Conservation (phyloP, 1,140 invertebrate genomes). For the Anthonomus grandis region DNA sequence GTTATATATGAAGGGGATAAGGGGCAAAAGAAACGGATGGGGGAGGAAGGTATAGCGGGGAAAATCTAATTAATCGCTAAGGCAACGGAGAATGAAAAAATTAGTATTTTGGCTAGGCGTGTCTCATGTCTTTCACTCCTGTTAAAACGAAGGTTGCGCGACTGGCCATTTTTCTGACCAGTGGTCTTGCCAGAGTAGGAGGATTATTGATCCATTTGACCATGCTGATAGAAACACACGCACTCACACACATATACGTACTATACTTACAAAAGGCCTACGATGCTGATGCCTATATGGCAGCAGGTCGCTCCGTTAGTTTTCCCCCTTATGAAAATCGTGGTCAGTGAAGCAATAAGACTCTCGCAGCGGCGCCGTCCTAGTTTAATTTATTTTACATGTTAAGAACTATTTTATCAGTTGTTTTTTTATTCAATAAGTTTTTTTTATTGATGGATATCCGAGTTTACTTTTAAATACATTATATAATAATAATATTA, state of each 20-base stretch:
- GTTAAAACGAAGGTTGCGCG: slow-evolving; percentile 47
- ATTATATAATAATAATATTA: no score
- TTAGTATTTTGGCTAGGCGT: slow-evolving; percentile 41
- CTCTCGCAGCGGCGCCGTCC: no score
- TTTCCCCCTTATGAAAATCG: slow-evolving; percentile 15
- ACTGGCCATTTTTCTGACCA: slow-evolving; percentile 46
- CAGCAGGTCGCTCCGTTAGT: slow-evolving; percentile 9
- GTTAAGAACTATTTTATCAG: no score
- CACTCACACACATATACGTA: slow-evolving; percentile 37
- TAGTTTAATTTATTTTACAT: no score
- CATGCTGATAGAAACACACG: slow-evolving; percentile 40
- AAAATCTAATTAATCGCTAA: slow-evolving; percentile 33
- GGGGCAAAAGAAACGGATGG: slow-evolving; percentile 21
- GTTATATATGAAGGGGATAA: slow-evolving; percentile 25
- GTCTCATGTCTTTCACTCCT: slow-evolving; percentile 41
- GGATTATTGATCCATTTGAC: slow-evolving; percentile 46
- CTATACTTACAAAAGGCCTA: slow-evolving; percentile 28
- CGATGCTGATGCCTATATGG: slow-evolving; percentile 17
- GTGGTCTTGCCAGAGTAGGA: slow-evolving; percentile 45
- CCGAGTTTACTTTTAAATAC: no score
- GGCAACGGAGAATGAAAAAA: slow-evolving; percentile 31
- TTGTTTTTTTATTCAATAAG: no score
- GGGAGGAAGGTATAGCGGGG: slow-evolving; percentile 25
- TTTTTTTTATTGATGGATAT: no score
- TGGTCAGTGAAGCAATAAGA: slow-evolving; percentile 19